phyloP scores from a whole-genome alignment of 2,113 vertebrate species.

The Salvator merianae region DNA sequence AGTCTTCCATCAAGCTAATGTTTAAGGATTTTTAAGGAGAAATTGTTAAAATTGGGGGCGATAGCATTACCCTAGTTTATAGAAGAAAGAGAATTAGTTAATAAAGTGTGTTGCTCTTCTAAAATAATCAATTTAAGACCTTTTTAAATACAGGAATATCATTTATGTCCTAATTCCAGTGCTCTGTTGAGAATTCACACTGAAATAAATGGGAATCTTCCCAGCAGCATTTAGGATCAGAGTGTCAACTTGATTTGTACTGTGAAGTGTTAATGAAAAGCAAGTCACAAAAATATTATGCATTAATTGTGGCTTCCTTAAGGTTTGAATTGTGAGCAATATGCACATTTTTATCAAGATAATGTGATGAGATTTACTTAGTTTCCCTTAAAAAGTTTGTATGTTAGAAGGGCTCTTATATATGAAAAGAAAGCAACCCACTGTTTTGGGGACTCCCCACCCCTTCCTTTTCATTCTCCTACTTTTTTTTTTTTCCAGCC shows the following conservation, averaged over 20 bases:
- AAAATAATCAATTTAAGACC: constrained; percentile 44
- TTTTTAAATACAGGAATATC: constrained; percentile 49
- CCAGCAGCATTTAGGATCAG: background rate
- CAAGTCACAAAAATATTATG: constrained; percentile 55
- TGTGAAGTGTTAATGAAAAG: constrained; percentile 56
- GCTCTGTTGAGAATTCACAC: background rate
- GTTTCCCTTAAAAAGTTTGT: constrained; percentile 40
- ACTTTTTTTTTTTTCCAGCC: constrained; percentile 48
- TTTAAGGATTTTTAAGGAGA: constrained; percentile 42
- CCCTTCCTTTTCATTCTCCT: background rate
- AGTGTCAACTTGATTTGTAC: constrained; percentile 69
- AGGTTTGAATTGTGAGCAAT: constrained; percentile 19
- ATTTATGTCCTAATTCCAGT: constrained; percentile 38
- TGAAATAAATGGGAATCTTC: background rate
- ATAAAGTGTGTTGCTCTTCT: constrained; percentile 40
- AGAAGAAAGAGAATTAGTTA: constrained; percentile 51
- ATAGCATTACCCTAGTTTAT: constrained; percentile 45
- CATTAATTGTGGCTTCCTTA: constrained; percentile 17
- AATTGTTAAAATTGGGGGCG: constrained; percentile 25
- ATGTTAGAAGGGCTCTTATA: constrained; percentile 10
- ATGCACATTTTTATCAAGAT: constrained; percentile 41
- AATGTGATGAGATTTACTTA: constrained; percentile 10
- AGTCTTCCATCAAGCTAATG: constrained; percentile 25
- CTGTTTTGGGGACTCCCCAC: constrained; percentile 2
- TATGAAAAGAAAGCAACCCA: constrained; percentile 39